Base-by-base conservation (phyloP, 2,888 invertebrate genomes). In the Caenorhabditis sp. region DNA sequence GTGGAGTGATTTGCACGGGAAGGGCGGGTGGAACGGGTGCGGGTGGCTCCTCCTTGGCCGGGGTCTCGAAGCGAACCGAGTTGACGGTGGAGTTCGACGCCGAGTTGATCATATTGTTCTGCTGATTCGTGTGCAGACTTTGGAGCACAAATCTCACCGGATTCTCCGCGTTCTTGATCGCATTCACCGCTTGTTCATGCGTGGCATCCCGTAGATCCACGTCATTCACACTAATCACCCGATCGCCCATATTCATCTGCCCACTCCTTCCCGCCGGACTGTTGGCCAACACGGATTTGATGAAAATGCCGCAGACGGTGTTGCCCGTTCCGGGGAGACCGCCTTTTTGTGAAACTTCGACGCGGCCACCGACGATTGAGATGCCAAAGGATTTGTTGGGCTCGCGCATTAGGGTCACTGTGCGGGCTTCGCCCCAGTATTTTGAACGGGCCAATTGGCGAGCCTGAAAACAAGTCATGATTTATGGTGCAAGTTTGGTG, bases 311-410 rank as follows among this genome's bases (percentile, higher is more conserved):
- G 67, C 95, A 93, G 80, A 96, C 92, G 59, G 91, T 91, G 72
- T 91, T 92, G 64, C 93, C 92, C 77, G 92, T 92, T 50, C 82
- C 83, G 64, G 92, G 91, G 8, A 84, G 71, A 36, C 84, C 84
- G 27, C 87, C 87, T 57, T 84, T 83, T 59, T 87, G 87, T 10
- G 84, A 85, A 21, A 87, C 85, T 80, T 89, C 89, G 88, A 94
- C 94, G 91, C 94, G 94, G 86, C 95, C 95, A 67, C 97, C 95
- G 43, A 99, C 95, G 83, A 99, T 97, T 89, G 95, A 95, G 88
- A 99, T 95, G 10, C 86, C 97, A 26, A 97, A 91, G 63, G 95
- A 94, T 78, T 93, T 92, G 49, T 92, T 92, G 36, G 91, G 91
- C 81, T 92, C 92, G 62, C 94, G 89, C 70, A 90, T 90, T 38